Evolutionary conservation across 2,113 vertebrate genomes (phyloP), one percentile per base, ranked within the genome.

Genomic region (Ursus arctos): DNA sequence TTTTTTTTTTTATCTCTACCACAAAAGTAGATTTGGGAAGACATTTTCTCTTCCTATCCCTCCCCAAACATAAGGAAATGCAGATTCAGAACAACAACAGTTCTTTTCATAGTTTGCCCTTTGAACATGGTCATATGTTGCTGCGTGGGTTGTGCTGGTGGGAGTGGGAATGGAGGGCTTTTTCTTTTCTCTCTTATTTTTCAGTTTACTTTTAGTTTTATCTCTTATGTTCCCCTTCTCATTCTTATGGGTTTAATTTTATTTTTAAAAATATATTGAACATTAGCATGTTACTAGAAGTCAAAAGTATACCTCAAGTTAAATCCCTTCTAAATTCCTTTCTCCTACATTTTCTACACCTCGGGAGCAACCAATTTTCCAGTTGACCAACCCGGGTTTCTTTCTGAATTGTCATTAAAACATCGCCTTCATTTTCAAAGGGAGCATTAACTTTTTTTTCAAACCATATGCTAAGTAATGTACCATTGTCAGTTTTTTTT

Each of bases 381-480:
- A 61, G 7, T 18, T 18, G 36, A n/a, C 63, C 2, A 4, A 90
- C 47, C 14, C 26, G 21, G 76, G 0, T 24, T 47, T 77, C 22
- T 76, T 79, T 74, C 7, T 82, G 72, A 55, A 49, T 36, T 72
- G 53, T n/a, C 47, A 21, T 67, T 31, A 49, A 93, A 77, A 31
- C 40, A 7, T 53, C 10, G 7, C 65, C 57, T 90, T 49, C 67
- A 65, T 92, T 82, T 89, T 90, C 81, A 79, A 86, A 94, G 49
- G 31, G 59, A 84, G 80, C 6, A 51, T 74, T 93, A 77, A 81
- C 72, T 24, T 79, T 91, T 93, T 61, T 77, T 93, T 86, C 74
- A 92, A 87, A 92, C n/a, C 36, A 51, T 31, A 57, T 91, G 47
- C 15, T 5, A 57, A 21, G 31, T 40, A 40, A 1, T 92, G 0